Evolutionary conservation across 2,888 invertebrate genomes (phyloP), one percentile per base, ranked within the genome.

Genomic region (Choristoneura rosaceana): DNA sequence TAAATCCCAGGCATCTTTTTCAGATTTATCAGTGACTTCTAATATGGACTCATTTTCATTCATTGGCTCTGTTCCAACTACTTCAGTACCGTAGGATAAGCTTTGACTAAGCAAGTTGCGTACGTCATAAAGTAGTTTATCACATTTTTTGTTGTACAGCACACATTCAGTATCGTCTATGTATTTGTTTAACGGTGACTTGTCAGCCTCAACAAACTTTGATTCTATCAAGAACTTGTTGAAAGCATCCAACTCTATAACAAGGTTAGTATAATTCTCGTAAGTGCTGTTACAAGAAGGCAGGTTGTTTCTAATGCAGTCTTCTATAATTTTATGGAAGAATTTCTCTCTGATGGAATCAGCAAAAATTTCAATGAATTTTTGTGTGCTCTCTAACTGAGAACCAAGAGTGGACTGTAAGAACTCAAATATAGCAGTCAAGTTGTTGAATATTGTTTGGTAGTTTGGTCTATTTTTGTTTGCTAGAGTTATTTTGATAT

Each of bases 391-490:
- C 66, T 92, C 89, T 80, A 94, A 89, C 58, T 90, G 88, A 0
- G 87, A 86, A 0, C 93, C 93, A 2, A 94, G 79, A 0, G 92
- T 92, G 12, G 91, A 90, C 61, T 93, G 90, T 0, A 94, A 79
- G 73, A 94, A 94, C 75, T 94, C 94, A 85, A 94, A 94, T 62
- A 93, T 86, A 3, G 91, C 91, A 3, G 89, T 92, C 61, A 94
- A 80, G 80, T 94, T 94, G 73, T 89, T 92, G 47, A 94, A 91
- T 55, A 94, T 88, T 1, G 90, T 90, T 80, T 90, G 91, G 64
- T 90, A 90, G 71, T 85, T 90, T 1, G 94, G 94, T 63, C 86
- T 88, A 1, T 84, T 86, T 1, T 75, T 66, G 52, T 93, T 88
- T 65, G 86, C 86, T 7, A 90, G 75, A 76, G 88, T 83, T 58